phyloP scores from a whole-genome alignment of 2,113 vertebrate species.

The Sitta europaea region DNA sequence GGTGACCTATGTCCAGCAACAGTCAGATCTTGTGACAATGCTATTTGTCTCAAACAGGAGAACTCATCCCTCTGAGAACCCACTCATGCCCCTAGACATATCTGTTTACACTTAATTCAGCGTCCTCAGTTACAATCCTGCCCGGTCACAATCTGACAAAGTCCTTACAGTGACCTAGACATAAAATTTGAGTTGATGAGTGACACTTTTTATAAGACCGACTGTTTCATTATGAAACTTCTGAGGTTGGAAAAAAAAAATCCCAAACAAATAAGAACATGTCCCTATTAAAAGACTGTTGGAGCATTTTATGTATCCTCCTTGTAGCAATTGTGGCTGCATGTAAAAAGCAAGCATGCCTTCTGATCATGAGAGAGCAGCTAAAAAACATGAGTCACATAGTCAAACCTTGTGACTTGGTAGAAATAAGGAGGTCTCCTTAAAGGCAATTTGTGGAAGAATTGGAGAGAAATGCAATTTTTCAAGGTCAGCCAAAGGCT shows the following conservation, averaged over 20 bases:
- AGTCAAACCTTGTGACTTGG: slow-evolving; percentile 44
- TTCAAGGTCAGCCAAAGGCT: slow-evolving; percentile 66
- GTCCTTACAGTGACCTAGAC: slow-evolving; percentile 7
- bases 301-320: not conserved
- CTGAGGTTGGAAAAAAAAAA: slow-evolving; percentile 12
- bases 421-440: slow-evolving; percentile 47
- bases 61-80: not conserved
- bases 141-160: not conserved
- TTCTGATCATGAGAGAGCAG: slow-evolving; percentile 56
- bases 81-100: not conserved
- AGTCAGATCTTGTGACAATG: not conserved
- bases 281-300: not conserved
- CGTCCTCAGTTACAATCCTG: not conserved
- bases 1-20: not conserved
- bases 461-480: slow-evolving; percentile 42
- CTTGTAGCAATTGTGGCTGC: slow-evolving; percentile 21
- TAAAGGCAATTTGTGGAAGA: slow-evolving; percentile 62
- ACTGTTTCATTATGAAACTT: slow-evolving; percentile 37
- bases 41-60: not conserved
- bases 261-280: slow-evolving; percentile 25
- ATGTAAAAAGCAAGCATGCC: slow-evolving; percentile 20
- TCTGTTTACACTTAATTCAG: not conserved
- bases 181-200: slow-evolving; percentile 24
- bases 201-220: slow-evolving; percentile 14
- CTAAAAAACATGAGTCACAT: slow-evolving; percentile 49